These are phyloP conservation scores for Myrmophylax atrothorax DNA, from an alignment of 2,113 vertebrate genomes.

Conservation along the genomic window DNA sequence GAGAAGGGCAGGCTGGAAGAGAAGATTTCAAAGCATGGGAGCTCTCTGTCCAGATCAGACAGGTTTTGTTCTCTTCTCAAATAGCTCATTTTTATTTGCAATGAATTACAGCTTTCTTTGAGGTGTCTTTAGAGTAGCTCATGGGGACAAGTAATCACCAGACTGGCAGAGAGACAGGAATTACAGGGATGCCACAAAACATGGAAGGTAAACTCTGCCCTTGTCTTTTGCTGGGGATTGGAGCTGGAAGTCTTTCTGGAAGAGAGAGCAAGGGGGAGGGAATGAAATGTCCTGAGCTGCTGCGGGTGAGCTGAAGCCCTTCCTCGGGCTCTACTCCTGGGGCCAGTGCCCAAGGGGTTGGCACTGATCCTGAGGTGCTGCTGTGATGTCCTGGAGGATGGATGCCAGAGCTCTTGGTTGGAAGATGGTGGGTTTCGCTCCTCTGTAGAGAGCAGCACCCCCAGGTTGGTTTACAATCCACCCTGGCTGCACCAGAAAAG, in stretches of 20 bases:
- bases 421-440: accelerated
- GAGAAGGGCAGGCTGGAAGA: neutral
- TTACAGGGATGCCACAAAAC: neutral
- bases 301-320: neutral
- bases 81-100: neutral
- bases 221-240: neutral
- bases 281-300: neutral
- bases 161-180: neutral
- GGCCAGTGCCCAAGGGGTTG: neutral
- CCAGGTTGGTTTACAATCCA: neutral
- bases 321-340: accelerated
- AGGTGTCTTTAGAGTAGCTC: neutral
- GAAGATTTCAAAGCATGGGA: neutral
- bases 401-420: neutral
- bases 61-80: neutral
- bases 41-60: neutral
- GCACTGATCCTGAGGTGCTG: neutral
- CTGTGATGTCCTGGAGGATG: neutral
- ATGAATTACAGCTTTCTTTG: neutral
- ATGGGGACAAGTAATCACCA: neutral
- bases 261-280: neutral
- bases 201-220: neutral
- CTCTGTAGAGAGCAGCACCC: neutral
- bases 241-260: neutral
- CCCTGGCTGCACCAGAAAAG: neutral